These are phyloP conservation scores for Setophaga coronata DNA, from an alignment of 2,113 vertebrate genomes.

Conservation along the genomic window DNA sequence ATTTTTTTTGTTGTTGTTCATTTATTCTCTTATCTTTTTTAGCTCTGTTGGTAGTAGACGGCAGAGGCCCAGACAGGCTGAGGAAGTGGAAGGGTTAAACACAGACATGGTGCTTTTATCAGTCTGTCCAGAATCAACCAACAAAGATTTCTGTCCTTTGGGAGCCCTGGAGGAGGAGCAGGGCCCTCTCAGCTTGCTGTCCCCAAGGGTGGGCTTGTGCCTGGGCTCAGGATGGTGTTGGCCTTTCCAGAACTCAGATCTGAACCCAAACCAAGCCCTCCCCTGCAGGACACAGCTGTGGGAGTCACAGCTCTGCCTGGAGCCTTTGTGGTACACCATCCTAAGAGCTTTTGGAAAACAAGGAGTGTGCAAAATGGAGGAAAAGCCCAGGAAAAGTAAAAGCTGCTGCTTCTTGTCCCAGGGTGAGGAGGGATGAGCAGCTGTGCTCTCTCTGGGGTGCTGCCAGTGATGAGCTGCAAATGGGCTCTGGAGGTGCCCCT, in stretches of 20 bases:
- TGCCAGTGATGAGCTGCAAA: not conserved
- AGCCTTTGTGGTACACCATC: rapidly evolving
- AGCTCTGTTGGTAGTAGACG: not conserved
- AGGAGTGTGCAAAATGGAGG: not conserved
- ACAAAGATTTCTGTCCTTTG: not conserved
- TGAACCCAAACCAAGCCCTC: not conserved
- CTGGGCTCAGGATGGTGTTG: not conserved
- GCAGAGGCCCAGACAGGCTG: not conserved
- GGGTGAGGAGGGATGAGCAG: rapidly evolving
- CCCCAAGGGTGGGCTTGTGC: not conserved
- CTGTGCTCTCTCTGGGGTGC: not conserved
- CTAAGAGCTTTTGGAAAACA: not conserved
- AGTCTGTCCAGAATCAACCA: not conserved
- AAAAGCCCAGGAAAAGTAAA: not conserved
- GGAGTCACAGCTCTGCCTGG: not conserved
- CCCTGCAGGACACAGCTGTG: not conserved
- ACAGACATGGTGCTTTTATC: not conserved
- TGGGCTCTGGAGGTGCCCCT: not conserved
- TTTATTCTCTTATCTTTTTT: not conserved
- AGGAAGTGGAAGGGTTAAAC: not conserved
- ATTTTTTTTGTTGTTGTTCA: not conserved
- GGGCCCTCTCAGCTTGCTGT: rapidly evolving
- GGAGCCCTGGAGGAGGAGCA: not conserved
- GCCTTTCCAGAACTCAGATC: not conserved
- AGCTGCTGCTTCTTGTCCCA: not conserved